phyloP scores from a whole-genome alignment of 2,888 invertebrate genomes.

The Microdon myrmicae region DNA sequence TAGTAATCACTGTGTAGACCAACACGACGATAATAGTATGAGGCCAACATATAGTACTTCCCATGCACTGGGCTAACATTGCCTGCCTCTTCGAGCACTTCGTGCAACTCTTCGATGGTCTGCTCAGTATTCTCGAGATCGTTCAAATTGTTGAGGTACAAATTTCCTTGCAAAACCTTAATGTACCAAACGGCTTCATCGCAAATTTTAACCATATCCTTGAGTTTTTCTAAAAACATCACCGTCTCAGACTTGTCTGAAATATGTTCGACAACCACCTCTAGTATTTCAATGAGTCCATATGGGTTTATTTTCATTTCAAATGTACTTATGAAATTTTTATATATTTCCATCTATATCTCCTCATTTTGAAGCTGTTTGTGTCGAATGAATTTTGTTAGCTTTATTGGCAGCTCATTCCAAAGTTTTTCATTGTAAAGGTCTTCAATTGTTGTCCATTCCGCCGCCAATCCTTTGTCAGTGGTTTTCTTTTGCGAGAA shows the following conservation, averaged over 20 bases:
- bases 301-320: slow-evolving; percentile 48
- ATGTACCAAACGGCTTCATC: slow-evolving; percentile 82
- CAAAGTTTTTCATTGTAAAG: slow-evolving; percentile 93
- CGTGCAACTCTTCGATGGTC: slow-evolving; percentile 87
- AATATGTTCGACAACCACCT: slow-evolving; percentile 80
- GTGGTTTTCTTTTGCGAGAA: slow-evolving; percentile 79
- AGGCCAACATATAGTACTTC: slow-evolving; percentile 91
- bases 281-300: slow-evolving; percentile 75
- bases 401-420: slow-evolving; percentile 93
- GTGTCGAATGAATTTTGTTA: slow-evolving; percentile 82
- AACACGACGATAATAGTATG: slow-evolving; percentile 83
- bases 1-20: slow-evolving; percentile 96
- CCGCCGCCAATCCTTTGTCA: slow-evolving; percentile 81
- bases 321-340: slow-evolving; percentile 79
- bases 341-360: slow-evolving; percentile 85
- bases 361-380: slow-evolving; percentile 81
- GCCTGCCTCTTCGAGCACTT: slow-evolving; percentile 86
- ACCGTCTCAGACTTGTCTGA: slow-evolving; percentile 85
- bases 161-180: slow-evolving; percentile 81
- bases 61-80: slow-evolving; percentile 95
- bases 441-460: slow-evolving; percentile 92
- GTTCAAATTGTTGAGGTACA: slow-evolving; percentile 80
- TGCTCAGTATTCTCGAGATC: slow-evolving; percentile 83
- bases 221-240: slow-evolving; percentile 87
- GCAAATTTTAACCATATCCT: slow-evolving; percentile 86